Base-by-base conservation (phyloP, 2,888 invertebrate genomes). In the Agrochola circellaris region DNA sequence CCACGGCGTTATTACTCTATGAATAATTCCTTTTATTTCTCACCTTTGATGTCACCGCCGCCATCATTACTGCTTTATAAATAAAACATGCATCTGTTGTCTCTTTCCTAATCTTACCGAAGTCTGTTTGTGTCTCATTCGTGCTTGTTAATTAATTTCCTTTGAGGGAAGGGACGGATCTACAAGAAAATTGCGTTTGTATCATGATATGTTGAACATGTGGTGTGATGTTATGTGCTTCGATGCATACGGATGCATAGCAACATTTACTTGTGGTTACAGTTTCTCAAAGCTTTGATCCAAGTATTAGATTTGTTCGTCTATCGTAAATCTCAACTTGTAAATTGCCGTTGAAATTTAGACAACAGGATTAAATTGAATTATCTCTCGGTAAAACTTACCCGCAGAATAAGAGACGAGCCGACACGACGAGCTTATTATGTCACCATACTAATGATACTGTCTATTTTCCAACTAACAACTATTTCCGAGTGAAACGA, bases 21-120 rank as follows among this genome's bases (percentile, higher is more conserved):
- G 91, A 91, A 91, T 91, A 89, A 90, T 90, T 91, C 92, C 73
- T 68, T 85, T 81, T 85, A 86, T 84, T 84, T 85, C 60, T 54
- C 86, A 89, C 87, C 89, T 90, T 91, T 90, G 88, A 89, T 87
- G 88, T 90, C 84, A 76, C 73, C 73, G 73, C 81, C 77, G 61
- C 68, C 79, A 76, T 82, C 81, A 89, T 89, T 74, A 86, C 81
- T 66, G 42, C 72, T 68, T 75, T 66, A 87, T 91, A 89, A 90
- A 91, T 90, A 91, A 90, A 84, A 88, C 83, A 88, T 87, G 73
- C 67, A 73, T 74, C 78, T 77, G 73, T 73, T 69, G 34, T 84
- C 79, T 79, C 82, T 45, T 69, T 74, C 81, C 9, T 73, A 71
- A 79, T 83, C 74, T 61, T 64, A 65, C n/a, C 26, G 23, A 20